Evolutionary conservation across 1,140 invertebrate genomes (phyloP), one percentile per base, ranked within the genome.

Genomic region (Myzus persicae): DNA sequence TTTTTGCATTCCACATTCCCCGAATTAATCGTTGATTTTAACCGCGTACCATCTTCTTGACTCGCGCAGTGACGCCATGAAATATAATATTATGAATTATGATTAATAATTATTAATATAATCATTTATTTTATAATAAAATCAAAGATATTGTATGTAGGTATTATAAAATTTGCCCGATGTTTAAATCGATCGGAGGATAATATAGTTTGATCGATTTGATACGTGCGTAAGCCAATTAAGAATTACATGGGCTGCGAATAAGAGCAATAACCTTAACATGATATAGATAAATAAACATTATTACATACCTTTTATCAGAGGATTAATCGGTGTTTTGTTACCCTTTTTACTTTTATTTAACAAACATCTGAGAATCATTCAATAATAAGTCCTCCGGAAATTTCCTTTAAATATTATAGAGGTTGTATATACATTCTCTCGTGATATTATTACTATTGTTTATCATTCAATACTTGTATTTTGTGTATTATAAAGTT

Each of bases 391-490:
- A n/a, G 59, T 76, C 14, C 14, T 76, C 59, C 59, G 59, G 59
- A 76, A 76, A 76, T 76, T n/a, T n/a, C 59, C 14, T 76, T 76
- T 31, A 76, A 76, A 76, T 76, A 76, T n/a, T 76, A 76, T 76
- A 18, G 59, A n/a, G 14, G 59, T 76, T 76, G 59, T 76, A 36
- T 76, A 76, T 76, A 59, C 31, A 36, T 76, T 76, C 31, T n/a
- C 18, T 48, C 31, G 36, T 76, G 59, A 76, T n/a, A n/a, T 76
- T 76, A 76, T 76, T 76, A 8, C n/a, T 76, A 76, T 76, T 76
- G 31, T 76, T 76, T 76, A 76, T 76, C 59, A 76, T 76, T 76
- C 59, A 76, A n/a, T n/a, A 76, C 59, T 76, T 76, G 59, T 76
- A 76, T 76, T 76, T 67, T n/a, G 1, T n/a, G 14, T n/a, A n/a